Conservation (phyloP, 2,113 vertebrate species). For the Centropus unirufus region DNA sequence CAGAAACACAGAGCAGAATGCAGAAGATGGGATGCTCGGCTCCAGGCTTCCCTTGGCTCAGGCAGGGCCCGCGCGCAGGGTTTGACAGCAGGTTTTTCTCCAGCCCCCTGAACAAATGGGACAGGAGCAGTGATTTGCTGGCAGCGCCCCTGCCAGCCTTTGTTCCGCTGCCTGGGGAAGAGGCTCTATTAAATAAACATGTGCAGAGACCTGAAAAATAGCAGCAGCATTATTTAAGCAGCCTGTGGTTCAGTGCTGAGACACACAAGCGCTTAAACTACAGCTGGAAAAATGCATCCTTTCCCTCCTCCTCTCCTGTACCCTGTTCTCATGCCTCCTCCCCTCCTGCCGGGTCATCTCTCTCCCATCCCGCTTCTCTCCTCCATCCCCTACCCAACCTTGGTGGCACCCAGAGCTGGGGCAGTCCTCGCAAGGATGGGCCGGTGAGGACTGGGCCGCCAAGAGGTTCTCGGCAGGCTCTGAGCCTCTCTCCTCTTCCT, state of each 20-base stretch:
- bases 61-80: neutral
- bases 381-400: neutral
- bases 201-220: neutral
- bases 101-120: neutral
- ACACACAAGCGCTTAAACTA: neutral
- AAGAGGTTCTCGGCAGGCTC: neutral
- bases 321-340: neutral
- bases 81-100: neutral
- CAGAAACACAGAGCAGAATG: neutral
- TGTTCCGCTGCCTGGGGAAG: neutral
- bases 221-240: neutral
- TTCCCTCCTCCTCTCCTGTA: neutral
- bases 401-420: neutral
- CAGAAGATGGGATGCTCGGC: neutral
- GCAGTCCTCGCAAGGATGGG: neutral
- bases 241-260: neutral
- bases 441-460: neutral
- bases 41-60: neutral
- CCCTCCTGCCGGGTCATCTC: neutral
- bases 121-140: neutral
- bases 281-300: neutral
- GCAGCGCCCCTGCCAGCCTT: neutral
- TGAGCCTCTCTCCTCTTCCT: conserved; percentile 29
- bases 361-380: neutral
- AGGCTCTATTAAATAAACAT: neutral